Evolutionary conservation across 1,140 invertebrate genomes (phyloP), one percentile per base, ranked within the genome.

Genomic region (Hormaphis cornu): DNA sequence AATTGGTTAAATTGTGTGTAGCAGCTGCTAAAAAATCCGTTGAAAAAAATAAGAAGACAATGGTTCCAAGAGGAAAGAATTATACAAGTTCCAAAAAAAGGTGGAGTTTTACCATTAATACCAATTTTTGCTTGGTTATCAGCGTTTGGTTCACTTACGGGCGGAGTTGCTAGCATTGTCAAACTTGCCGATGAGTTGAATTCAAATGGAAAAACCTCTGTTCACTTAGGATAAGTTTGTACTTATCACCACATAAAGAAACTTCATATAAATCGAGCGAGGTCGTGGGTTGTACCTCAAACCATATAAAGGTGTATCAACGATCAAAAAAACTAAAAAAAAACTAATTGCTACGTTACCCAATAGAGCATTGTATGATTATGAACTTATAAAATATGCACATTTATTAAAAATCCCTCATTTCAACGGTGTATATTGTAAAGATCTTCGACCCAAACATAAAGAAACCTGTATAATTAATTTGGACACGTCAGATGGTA

Each of bases 281-380:
- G n/a, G n/a, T n/a, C 14, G 52, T 10, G 70, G 59, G 24, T 35
- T 71, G 28, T 71, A 69, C 28, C 50, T 71, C 52, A 71, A 50
- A 54, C 70, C 48, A 5, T 42, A 69, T 35, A 54, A 22, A 37
- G 35, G 35, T 8, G 20, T 7, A 46, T 5, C 18, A 22, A 16
- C 16, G 20, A 46, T 18, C n/a, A 18, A 46, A 46, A 46, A 46
- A 46, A 46, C n/a, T 7, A 46, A 18, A 46, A 69, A 66, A 56
- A 70, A n/a, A 54, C 56, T 53, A 28, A 24, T 59, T 5, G 16
- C n/a, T 3, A 33, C n/a, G 35, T 30, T 59, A 59, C 56, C 56
- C 4, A 40, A 37, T 26, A 59, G 33, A 59, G 56, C 56, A n/a
- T n/a, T n/a, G 12, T 37, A 30, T 6, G 16, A 30, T n/a, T n/a